A percentile compares a stretch with the other conserved stretches of the same genome.
Conservation (phyloP, 2,113 vertebrate genomes). For the Panthera leo region DNA sequence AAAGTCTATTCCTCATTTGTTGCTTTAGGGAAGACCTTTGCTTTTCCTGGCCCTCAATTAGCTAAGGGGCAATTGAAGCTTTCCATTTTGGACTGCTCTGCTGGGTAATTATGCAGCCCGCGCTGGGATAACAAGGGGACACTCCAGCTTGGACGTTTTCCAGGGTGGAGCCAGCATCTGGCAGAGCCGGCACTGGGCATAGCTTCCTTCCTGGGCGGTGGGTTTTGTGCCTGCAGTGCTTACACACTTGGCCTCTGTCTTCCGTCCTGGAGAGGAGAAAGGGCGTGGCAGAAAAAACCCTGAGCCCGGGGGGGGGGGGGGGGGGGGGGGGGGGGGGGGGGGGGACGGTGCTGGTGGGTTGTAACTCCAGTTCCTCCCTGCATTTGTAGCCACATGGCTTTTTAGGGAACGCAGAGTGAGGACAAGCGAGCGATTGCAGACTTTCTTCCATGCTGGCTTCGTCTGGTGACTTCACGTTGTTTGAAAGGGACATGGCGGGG, state of each 20-base stretch:
- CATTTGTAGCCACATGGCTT: not conserved
- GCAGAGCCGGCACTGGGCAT: rapidly evolving
- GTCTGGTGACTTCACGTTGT: not conserved
- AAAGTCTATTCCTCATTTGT: not conserved
- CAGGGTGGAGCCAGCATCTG: not conserved
- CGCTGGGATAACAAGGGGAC: not conserved
- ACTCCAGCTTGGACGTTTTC: not conserved
- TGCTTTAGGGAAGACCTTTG: not conserved
- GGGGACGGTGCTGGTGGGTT: not conserved
- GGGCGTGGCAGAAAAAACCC: not conserved
- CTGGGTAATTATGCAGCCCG: not conserved
- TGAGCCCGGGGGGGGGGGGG: rapidly evolving
- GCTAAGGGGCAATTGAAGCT: not conserved
- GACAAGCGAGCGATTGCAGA: rapidly evolving
- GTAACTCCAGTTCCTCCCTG: not conserved
- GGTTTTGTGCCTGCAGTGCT: not conserved
- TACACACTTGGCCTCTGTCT: rapidly evolving
- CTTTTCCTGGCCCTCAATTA: conserved; percentile 14
- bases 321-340: no score
- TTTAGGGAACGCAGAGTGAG: not conserved
- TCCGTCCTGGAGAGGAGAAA: not conserved
- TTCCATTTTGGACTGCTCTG: not conserved
- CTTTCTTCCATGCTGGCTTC: not conserved
- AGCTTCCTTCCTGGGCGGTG: not conserved
- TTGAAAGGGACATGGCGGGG: not conserved